Percentiles rank a stretch among this genome's conserved stretches.
These are phyloP conservation scores for Calameuta idolon DNA, from an alignment of 2,888 invertebrate species.

Conservation along the genomic window DNA sequence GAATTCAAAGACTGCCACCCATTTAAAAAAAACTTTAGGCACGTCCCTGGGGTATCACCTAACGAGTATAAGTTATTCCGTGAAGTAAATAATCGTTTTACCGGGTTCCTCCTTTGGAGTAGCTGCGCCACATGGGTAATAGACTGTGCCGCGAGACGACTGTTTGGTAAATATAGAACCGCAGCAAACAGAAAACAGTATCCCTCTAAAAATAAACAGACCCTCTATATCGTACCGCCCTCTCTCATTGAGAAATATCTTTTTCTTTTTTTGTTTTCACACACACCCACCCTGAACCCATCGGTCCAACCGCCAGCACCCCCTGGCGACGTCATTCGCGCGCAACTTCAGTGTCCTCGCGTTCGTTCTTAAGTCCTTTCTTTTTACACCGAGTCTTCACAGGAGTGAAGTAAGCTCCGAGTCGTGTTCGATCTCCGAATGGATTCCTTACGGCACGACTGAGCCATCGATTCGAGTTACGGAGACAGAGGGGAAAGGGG, in stretches of 20 bases:
- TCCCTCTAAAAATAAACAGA: not conserved
- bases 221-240: not conserved
- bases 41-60: not conserved
- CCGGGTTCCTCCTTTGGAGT: not conserved
- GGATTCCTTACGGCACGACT: not conserved
- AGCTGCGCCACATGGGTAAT: not conserved
- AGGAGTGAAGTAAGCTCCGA: not conserved
- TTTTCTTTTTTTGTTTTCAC: not conserved
- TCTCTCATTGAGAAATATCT: not conserved
- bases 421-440: not conserved
- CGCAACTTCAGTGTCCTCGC: not conserved
- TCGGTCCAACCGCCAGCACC: not conserved
- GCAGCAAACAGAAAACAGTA: not conserved
- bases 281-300: not conserved
- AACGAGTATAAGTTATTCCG: not conserved
- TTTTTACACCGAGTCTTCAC: not conserved
- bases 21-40: not conserved
- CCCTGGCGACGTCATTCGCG: not conserved
- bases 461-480: slow-evolving; percentile 11
- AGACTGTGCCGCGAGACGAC: not conserved
- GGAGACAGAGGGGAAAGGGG: slow-evolving; percentile 10
- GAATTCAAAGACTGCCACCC: not conserved
- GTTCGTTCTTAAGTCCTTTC: not conserved
- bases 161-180: not conserved
- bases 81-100: not conserved